Base-by-base conservation (phyloP, 2,888 invertebrate species). In the Cryptophagus acutangulus region DNA sequence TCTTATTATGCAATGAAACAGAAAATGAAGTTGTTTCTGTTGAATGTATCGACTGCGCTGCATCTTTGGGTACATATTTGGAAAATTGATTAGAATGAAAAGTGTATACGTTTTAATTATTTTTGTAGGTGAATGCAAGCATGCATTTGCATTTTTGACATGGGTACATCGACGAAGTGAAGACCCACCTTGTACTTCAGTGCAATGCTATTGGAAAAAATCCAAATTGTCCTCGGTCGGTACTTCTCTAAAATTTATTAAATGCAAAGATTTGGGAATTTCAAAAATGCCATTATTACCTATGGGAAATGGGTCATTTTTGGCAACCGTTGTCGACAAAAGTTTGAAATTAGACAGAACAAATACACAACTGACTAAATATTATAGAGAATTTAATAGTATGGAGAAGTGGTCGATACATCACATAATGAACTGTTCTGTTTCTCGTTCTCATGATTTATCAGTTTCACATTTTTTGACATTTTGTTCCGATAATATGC, bases 71-170 rank as follows among this genome's bases (percentile, higher is more conserved):
- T n/a, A n/a, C n/a, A n/a, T n/a, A n/a, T n/a, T n/a, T n/a, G n/a
- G n/a, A n/a, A n/a, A n/a, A n/a, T n/a, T n/a, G n/a, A n/a, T n/a
- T n/a, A n/a, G n/a, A n/a, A n/a, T n/a, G n/a, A n/a, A n/a, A n/a
- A n/a, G n/a, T n/a, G n/a, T n/a, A n/a, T n/a, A n/a, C n/a, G n/a
- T n/a, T n/a, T n/a, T n/a, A n/a, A n/a, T n/a, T n/a, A n/a, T n/a
- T n/a, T n/a, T n/a, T n/a, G 35, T 39, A 25, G 48, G 50, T 20
- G 48, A 44, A 4, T 52, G 48, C 35, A 50, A 51, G 38, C 51
- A 51, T 43, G 45, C 41, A 17, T 38, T 51, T 15, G 45, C 45
- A 16, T 47, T 46, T 29, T 34, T 46, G 9, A 29, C 45, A 40
- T 47, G 48, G 48, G 16, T 47, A 12, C 48, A 48, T 34, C 30